These are phyloP conservation scores for Anodontia alba DNA, from an alignment of 2,888 invertebrate genomes.

Conservation along the genomic window DNA sequence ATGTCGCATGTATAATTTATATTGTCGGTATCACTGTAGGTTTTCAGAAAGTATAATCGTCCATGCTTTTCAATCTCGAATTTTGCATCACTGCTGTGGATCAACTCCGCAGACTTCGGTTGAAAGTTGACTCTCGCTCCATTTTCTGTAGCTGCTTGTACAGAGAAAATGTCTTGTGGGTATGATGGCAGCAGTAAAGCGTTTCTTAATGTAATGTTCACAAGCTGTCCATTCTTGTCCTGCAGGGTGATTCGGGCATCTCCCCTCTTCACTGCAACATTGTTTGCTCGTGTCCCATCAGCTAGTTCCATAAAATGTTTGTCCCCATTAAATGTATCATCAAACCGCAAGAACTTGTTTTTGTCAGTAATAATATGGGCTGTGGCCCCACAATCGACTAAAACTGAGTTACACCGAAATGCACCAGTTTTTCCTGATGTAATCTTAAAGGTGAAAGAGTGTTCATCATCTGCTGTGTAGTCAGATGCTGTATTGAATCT, in stretches of 20 bases:
- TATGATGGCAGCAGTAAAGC: conserved; percentile 53
- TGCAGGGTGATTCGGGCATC: conserved; percentile 26
- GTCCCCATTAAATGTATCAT: conserved; percentile 45
- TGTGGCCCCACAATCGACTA: conserved; percentile 63
- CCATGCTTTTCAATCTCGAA: too few relatives aligned
- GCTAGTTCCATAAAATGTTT: conserved; percentile 59
- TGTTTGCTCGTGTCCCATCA: conserved; percentile 45
- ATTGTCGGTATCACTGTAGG: too few relatives aligned
- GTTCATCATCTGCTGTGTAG: too few relatives aligned
- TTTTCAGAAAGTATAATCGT: too few relatives aligned
- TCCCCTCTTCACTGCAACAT: conserved; percentile 37
- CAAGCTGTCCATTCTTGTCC: conserved; percentile 22
- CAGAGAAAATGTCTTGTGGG: conserved; percentile 50
- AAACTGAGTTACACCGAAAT: neutral
- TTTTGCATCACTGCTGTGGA: too few relatives aligned
- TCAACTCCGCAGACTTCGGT: too few relatives aligned
- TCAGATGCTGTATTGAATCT: too few relatives aligned
- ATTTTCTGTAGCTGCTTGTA: too few relatives aligned
- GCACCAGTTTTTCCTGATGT: too few relatives aligned
- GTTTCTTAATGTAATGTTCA: conserved; percentile 35
- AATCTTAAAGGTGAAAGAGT: too few relatives aligned
- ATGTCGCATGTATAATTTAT: too few relatives aligned
- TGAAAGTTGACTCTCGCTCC: too few relatives aligned
- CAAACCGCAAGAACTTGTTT: conserved; percentile 46
- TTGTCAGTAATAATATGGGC: conserved; percentile 58